These are phyloP conservation scores for Globodera ellingtonae DNA, from an alignment of 1,140 invertebrate genomes.

Conservation along the genomic window DNA sequence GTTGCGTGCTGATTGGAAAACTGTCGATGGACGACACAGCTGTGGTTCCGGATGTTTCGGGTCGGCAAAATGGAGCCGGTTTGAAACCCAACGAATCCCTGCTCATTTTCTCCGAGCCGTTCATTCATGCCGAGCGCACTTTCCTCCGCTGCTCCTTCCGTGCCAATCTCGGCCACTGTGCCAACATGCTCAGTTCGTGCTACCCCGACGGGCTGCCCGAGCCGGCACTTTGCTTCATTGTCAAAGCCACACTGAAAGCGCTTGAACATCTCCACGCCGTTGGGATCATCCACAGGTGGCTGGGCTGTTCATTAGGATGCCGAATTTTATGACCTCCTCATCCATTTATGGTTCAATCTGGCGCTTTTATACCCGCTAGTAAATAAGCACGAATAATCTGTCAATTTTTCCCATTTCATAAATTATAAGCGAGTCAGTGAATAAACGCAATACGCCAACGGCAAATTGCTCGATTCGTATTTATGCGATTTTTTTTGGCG, in stretches of 20 bases:
- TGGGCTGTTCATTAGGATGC: too few relatives aligned
- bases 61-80: too few relatives aligned
- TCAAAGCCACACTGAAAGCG: constrained; percentile 75
- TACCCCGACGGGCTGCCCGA: constrained; percentile 72
- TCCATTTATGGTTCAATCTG: neutral
- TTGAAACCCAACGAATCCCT: neutral
- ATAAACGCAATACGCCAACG: too few relatives aligned
- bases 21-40: too few relatives aligned
- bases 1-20: too few relatives aligned
- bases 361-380: too few relatives aligned
- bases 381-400: too few relatives aligned
- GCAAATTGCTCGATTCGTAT: too few relatives aligned
- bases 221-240: constrained; percentile 77
- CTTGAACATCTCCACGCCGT: constrained; percentile 75
- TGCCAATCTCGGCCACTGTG: constrained; percentile 16
- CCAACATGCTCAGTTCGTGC: neutral
- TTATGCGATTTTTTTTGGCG: too few relatives aligned
- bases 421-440: too few relatives aligned
- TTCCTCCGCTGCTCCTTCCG: neutral
- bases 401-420: too few relatives aligned
- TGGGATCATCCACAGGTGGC: constrained; percentile 38
- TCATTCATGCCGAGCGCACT: neutral
- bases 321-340: neutral
- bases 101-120: neutral
- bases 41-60: too few relatives aligned